These are phyloP conservation scores for Lates calcarifer DNA, from an alignment of 2,113 vertebrate genomes.

Conservation along the genomic window DNA sequence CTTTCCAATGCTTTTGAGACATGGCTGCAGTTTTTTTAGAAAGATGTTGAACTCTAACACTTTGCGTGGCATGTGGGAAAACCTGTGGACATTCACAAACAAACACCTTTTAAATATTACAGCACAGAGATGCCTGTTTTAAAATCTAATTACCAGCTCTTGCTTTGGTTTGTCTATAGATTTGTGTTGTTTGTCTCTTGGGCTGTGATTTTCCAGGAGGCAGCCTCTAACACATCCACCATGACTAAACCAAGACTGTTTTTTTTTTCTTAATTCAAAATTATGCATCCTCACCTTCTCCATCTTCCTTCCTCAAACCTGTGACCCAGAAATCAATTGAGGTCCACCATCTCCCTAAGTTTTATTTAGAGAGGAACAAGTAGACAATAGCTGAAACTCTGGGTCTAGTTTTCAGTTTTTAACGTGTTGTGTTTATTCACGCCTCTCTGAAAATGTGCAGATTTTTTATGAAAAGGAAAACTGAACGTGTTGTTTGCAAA, in stretches of 20 bases:
- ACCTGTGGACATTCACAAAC: not conserved
- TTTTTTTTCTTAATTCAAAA: conserved; percentile 27
- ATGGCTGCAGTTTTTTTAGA: not conserved
- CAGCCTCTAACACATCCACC: conserved; percentile 5
- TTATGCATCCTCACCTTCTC: conserved; percentile 8
- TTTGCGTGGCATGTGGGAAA: not conserved
- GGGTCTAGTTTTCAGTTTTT: not conserved
- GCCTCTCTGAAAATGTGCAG: not conserved
- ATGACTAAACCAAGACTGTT: not conserved
- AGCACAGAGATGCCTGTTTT: not conserved
- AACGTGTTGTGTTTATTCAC: not conserved
- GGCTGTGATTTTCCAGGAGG: conserved; percentile 3
- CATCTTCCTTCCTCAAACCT: not conserved
- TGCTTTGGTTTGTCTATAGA: conserved; percentile 1
- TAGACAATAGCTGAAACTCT: not conserved
- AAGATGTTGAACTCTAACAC: not conserved
- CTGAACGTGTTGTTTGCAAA: conserved; percentile 27
- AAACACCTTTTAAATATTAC: not conserved
- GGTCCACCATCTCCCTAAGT: not conserved
- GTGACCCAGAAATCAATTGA: conserved; percentile 29
- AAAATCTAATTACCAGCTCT: conserved; percentile 10
- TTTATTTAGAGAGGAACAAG: not conserved
- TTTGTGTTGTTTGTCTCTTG: not conserved
- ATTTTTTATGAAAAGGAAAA: conserved; percentile 14
- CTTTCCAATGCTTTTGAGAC: not conserved